A percentile compares a stretch with the other conserved stretches of the same genome.
Conservation (phyloP, 1,140 invertebrate species). For the Psix sp. region DNA sequence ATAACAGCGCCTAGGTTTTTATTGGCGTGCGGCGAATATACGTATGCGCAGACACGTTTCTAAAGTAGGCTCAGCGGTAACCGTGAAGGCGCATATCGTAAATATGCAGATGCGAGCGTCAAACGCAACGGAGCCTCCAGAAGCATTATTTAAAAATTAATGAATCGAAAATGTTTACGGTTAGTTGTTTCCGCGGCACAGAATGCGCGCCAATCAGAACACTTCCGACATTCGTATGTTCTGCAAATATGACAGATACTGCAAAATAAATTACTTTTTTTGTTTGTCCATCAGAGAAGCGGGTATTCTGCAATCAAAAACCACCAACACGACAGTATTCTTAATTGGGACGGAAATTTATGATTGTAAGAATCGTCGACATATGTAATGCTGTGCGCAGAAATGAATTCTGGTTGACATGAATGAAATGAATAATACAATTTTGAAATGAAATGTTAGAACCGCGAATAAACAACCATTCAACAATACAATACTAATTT, state of each 20-base stretch:
- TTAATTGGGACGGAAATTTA: slow-evolving; percentile 43
- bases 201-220: slow-evolving; percentile 53
- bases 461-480: too few species aligned
- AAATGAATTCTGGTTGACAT: too few species aligned
- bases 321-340: slow-evolving; percentile 16
- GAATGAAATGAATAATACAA: too few species aligned
- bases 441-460: too few species aligned
- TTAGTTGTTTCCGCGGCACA: slow-evolving; percentile 55
- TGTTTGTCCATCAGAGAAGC: slow-evolving; percentile 11
- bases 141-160: slow-evolving; percentile 58
- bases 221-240: slow-evolving; percentile 48
- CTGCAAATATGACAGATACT: slow-evolving; percentile 44
- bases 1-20: slow-evolving; percentile 24
- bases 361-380: slow-evolving; percentile 30
- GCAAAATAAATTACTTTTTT: slow-evolving; percentile 45
- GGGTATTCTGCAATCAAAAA: slow-evolving; percentile 31
- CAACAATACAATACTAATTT: too few species aligned
- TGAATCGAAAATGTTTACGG: slow-evolving; percentile 58
- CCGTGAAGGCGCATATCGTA: slow-evolving; percentile 57
- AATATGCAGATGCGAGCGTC: slow-evolving; percentile 57
- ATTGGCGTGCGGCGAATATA: slow-evolving; percentile 16
- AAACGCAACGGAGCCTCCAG: slow-evolving; percentile 42
- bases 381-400: neutral
- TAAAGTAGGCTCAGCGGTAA: slow-evolving; percentile 51
- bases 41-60: slow-evolving; percentile 24